phyloP scores from a whole-genome alignment of 37 sponge, comb jelly and placozoan species.

The Geodia barretti region DNA sequence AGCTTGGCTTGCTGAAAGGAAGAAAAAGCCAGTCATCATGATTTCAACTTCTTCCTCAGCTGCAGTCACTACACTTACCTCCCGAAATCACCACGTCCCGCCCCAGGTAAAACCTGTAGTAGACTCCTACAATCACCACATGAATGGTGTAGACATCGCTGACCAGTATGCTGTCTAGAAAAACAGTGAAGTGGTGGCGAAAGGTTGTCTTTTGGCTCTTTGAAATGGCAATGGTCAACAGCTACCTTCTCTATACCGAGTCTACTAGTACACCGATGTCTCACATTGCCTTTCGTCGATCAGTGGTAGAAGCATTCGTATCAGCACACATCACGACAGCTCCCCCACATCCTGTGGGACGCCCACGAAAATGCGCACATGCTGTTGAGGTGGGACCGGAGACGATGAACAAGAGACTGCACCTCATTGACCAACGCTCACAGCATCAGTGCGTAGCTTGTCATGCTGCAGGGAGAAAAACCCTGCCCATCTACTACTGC shows the following conservation, averaged over 20 bases:
- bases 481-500: background rate
- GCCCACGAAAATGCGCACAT: too few relatives aligned
- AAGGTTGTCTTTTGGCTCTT: background rate
- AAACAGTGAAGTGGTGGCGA: background rate
- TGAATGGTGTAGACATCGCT: slow-evolving; percentile 19
- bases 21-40: background rate
- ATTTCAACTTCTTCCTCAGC: background rate
- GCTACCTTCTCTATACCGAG: background rate
- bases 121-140: slow-evolving; percentile 2
- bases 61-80: background rate
- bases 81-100: background rate
- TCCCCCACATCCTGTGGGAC: background rate
- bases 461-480: background rate
- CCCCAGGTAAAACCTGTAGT: background rate
- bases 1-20: background rate
- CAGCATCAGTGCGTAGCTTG: too few relatives aligned
- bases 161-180: too few relatives aligned
- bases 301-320: background rate
- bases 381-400: too few relatives aligned
- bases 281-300: background rate
- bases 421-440: background rate
- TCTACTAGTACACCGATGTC: background rate
- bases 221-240: background rate
- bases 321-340: background rate
- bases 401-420: too few relatives aligned